Conservation (phyloP, 1,140 invertebrate species). For the Procambarus clarkii region DNA sequence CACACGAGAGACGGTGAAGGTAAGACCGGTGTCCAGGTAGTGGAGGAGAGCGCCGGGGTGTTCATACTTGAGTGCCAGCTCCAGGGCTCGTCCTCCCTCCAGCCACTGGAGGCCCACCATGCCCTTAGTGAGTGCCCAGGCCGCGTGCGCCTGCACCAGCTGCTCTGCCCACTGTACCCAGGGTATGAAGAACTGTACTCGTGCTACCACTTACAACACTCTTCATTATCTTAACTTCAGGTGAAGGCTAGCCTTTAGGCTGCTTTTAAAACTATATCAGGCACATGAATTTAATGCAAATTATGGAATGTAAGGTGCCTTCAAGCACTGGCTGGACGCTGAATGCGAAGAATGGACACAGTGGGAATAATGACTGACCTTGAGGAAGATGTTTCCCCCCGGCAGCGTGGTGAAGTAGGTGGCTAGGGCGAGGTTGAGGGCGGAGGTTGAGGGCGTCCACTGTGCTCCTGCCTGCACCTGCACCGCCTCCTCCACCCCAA, state of each 20-base stretch:
- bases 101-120: constrained; percentile 26
- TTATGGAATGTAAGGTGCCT: too few relatives aligned
- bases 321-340: too few relatives aligned
- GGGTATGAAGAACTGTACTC: too few relatives aligned
- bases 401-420: constrained; percentile 6
- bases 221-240: too few relatives aligned
- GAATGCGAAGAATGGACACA: not conserved
- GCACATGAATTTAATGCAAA: too few relatives aligned
- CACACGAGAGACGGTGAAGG: constrained; percentile 40
- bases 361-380: constrained; percentile 1
- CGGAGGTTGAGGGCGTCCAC: constrained; percentile 13
- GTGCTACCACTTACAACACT: too few relatives aligned
- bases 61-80: constrained; percentile 21
- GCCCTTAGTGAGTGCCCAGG: constrained; percentile 31
- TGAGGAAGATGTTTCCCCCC: constrained; percentile 43
- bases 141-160: constrained; percentile 13
- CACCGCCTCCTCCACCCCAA: constrained; percentile 17
- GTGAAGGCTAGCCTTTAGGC: too few relatives aligned
- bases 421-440: constrained; percentile 32
- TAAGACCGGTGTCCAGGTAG: constrained; percentile 7
- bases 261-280: too few relatives aligned
- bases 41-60: constrained; percentile 15
- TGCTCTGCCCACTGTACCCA: constrained; percentile 2
- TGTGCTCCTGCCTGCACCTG: constrained; percentile 8
- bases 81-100: constrained; percentile 35